Percentiles rank a stretch among this genome's conserved stretches.
phyloP scores from a whole-genome alignment of 2,113 vertebrate species.

The Onychostoma macrolepis region DNA sequence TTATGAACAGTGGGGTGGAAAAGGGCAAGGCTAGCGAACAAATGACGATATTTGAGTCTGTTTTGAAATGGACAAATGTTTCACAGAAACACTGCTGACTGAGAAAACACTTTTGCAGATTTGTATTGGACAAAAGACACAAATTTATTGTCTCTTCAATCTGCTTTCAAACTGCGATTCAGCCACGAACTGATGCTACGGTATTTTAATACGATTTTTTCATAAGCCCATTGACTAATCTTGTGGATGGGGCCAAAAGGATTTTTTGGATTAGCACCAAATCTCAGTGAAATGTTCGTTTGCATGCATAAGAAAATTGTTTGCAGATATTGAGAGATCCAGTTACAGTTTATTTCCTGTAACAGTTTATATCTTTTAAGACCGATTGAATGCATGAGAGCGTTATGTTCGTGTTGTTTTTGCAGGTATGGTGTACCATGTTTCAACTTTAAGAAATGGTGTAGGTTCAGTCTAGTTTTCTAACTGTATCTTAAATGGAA shows the following conservation, averaged over 20 bases:
- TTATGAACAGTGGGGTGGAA: conserved; percentile 13
- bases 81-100: conserved; percentile 14
- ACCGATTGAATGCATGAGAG: conserved; percentile 41
- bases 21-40: neutral
- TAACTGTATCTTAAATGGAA: conserved; percentile 38
- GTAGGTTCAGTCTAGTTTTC: conserved; percentile 12
- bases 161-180: neutral
- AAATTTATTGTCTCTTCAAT: conserved; percentile 42
- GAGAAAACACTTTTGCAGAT: conserved; percentile 4
- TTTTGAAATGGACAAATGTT: conserved; percentile 10
- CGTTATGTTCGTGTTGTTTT: conserved; percentile 41
- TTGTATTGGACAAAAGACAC: conserved; percentile 12
- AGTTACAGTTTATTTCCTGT: conserved; percentile 3
- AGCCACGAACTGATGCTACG: neutral
- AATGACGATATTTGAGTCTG: conserved; percentile 20
- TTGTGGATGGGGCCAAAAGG: conserved; percentile 45
- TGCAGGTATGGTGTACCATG: conserved; percentile 37
- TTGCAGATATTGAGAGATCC: conserved; percentile 19
- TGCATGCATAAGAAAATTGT: conserved; percentile 28
- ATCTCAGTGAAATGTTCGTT: conserved; percentile 25
- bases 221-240: neutral
- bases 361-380: neutral
- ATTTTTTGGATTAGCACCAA: conserved; percentile 33
- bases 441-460: conserved; percentile 19
- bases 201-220: conserved; percentile 1